Evolutionary conservation across 2,113 vertebrate genomes (phyloP).

Genomic region (Corythoichthys haematopterus): DNA sequence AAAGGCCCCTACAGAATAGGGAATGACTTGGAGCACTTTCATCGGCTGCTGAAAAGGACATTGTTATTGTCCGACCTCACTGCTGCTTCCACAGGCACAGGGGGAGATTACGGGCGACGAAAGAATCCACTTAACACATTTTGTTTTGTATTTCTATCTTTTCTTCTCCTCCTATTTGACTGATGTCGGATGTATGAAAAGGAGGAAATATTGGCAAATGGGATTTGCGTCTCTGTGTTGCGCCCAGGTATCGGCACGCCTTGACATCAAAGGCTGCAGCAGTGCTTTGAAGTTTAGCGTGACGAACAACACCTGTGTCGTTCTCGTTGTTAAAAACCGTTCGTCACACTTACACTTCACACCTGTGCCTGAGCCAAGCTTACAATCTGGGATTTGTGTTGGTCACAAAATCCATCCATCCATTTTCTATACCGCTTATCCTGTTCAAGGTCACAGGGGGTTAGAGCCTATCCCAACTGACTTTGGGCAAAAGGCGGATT

Average conservation of each 20-base stretch:
- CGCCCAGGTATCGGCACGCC: constrained; percentile 50
- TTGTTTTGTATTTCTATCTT: constrained; percentile 62
- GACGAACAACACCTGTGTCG: constrained; percentile 61
- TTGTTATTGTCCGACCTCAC: constrained; percentile 60
- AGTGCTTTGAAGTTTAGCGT: constrained; percentile 65
- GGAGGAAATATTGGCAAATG: constrained; percentile 60
- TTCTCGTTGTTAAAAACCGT: constrained; percentile 50
- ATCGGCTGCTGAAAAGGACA: constrained; percentile 61
- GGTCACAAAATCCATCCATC: constrained; percentile 21
- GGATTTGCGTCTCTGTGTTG: constrained; percentile 55
- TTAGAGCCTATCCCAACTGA: neutral
- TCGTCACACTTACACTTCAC: constrained; percentile 49
- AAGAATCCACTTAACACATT: constrained; percentile 67
- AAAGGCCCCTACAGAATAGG: constrained; percentile 53
- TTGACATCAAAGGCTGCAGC: constrained; percentile 62
- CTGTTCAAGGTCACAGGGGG: neutral
- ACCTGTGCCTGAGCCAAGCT: constrained; percentile 44
- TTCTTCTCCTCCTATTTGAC: constrained; percentile 58
- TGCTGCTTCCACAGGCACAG: constrained; percentile 34
- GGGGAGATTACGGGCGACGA: constrained; percentile 55
- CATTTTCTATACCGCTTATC: neutral
- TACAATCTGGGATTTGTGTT: constrained; percentile 26
- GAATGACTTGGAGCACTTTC: constrained; percentile 61
- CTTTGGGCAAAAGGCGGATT: neutral
- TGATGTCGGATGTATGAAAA: constrained; percentile 42